These are phyloP conservation scores for Hypsibius dujardini DNA, from an alignment of 1,140 invertebrate genomes.

Conservation along the genomic window DNA sequence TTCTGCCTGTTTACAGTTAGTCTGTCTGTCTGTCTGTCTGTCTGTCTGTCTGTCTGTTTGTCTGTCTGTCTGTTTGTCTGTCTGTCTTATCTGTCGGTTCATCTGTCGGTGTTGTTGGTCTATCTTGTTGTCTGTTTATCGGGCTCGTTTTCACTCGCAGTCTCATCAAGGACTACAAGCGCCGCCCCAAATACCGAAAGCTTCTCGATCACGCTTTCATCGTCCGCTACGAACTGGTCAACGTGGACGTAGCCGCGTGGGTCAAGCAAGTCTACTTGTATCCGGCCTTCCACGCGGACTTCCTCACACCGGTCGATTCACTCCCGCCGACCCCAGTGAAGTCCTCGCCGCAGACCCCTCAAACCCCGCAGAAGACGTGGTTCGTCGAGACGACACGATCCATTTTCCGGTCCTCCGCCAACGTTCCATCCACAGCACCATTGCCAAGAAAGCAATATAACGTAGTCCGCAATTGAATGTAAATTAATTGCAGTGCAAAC, in stretches of 20 bases:
- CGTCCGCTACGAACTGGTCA: constrained; percentile 47
- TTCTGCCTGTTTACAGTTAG: no score
- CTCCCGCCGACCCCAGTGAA: background rate
- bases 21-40: no score
- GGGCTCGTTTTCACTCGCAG: constrained; percentile 40
- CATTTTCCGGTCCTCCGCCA: background rate
- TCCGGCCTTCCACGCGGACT: background rate
- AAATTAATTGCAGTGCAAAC: background rate
- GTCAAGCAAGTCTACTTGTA: constrained; percentile 48
- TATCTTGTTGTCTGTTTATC: background rate
- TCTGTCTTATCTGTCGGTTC: no score
- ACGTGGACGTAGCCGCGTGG: constrained; percentile 65
- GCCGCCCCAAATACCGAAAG: constrained; percentile 76
- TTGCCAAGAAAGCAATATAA: constrained; percentile 15
- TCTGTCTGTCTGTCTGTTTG: no score
- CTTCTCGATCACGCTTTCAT: constrained; percentile 72
- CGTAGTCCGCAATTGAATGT: background rate
- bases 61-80: no score
- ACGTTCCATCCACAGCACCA: constrained; percentile 1
- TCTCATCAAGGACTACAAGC: constrained; percentile 70
- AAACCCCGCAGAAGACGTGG: background rate
- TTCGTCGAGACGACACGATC: background rate
- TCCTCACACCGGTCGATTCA: background rate
- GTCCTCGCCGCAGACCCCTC: background rate
- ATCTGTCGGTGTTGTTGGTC: no score